These are phyloP conservation scores for Anoplopoma fimbria DNA, from an alignment of 2,113 vertebrate species.

Conservation along the genomic window DNA sequence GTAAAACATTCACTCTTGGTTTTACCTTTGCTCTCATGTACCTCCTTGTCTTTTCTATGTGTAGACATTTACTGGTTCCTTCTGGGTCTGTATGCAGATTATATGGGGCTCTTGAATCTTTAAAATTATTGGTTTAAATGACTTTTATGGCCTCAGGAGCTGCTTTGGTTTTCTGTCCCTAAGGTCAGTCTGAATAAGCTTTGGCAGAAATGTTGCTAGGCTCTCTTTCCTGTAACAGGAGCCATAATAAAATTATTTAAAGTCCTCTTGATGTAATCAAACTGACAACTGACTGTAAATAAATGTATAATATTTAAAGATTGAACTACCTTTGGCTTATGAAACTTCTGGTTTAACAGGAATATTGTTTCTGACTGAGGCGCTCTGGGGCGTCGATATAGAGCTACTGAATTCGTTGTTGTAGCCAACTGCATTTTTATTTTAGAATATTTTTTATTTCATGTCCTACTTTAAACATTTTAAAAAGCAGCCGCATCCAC, in stretches of 20 bases:
- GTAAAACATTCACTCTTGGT: constrained; percentile 35
- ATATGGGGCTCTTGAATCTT: constrained; percentile 42
- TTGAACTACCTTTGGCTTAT: not conserved
- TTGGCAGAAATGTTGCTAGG: constrained; percentile 32
- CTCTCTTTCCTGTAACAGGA: not conserved
- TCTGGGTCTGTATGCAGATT: constrained; percentile 44
- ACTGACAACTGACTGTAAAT: not conserved
- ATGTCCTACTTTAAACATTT: not conserved
- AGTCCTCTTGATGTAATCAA: not conserved
- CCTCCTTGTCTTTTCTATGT: constrained; percentile 23
- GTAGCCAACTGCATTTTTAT: accelerated
- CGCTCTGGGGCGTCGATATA: not conserved
- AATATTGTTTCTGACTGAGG: not conserved
- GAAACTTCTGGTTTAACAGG: not conserved
- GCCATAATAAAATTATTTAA: not conserved
- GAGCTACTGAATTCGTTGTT: not conserved
- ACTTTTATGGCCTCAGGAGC: constrained; percentile 40
- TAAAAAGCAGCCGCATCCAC: not conserved
- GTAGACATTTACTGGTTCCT: constrained; percentile 45
- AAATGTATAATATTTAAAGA: not conserved
- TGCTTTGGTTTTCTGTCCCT: constrained; percentile 48
- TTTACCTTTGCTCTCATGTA: constrained; percentile 28
- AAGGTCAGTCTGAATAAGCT: constrained; percentile 26
- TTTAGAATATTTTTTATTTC: not conserved
- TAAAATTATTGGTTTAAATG: constrained; percentile 38